These are phyloP conservation scores for Phyllotreta striolata DNA, from an alignment of 2,888 invertebrate species.

Conservation along the genomic window DNA sequence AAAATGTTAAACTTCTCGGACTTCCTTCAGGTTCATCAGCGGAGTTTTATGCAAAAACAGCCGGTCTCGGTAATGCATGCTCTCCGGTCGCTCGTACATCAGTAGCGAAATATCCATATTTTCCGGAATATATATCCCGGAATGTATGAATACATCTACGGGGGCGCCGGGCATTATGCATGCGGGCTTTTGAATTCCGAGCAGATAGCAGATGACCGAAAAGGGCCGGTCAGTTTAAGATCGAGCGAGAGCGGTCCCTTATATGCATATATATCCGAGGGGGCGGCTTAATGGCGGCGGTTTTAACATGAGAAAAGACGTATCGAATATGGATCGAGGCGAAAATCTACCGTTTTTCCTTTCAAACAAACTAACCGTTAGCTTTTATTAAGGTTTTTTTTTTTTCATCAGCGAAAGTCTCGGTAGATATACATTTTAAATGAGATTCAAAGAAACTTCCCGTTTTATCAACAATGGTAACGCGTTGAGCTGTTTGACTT, in stretches of 20 bases:
- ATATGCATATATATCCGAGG: slow-evolving; percentile 34
- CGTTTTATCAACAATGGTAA: too few relatives aligned
- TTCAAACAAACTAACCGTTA: neutral
- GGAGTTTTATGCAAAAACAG: slow-evolving; percentile 32
- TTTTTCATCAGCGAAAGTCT: too few relatives aligned
- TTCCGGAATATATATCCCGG: slow-evolving; percentile 34
- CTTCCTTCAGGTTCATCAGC: slow-evolving; percentile 16
- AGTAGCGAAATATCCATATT: slow-evolving; percentile 39
- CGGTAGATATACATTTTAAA: too few relatives aligned
- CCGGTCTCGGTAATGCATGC: slow-evolving; percentile 30
- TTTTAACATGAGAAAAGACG: slow-evolving; percentile 39
- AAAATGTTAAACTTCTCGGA: neutral
- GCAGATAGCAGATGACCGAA: slow-evolving; percentile 21
- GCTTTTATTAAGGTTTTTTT: too few relatives aligned
- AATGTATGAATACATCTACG: slow-evolving; percentile 43
- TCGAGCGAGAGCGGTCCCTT: slow-evolving; percentile 30
- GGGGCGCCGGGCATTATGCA: slow-evolving; percentile 38
- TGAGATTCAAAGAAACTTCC: too few relatives aligned
- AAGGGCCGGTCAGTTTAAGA: slow-evolving; percentile 35
- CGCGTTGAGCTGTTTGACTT: too few relatives aligned
- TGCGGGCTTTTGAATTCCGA: slow-evolving; percentile 39
- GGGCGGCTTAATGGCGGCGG: slow-evolving; percentile 38
- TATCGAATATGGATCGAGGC: slow-evolving; percentile 18
- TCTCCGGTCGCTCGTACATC: slow-evolving; percentile 36
- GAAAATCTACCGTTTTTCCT: neutral